phyloP scores from a whole-genome alignment of 1,140 invertebrate species.

The Hirudo medicinalis region DNA sequence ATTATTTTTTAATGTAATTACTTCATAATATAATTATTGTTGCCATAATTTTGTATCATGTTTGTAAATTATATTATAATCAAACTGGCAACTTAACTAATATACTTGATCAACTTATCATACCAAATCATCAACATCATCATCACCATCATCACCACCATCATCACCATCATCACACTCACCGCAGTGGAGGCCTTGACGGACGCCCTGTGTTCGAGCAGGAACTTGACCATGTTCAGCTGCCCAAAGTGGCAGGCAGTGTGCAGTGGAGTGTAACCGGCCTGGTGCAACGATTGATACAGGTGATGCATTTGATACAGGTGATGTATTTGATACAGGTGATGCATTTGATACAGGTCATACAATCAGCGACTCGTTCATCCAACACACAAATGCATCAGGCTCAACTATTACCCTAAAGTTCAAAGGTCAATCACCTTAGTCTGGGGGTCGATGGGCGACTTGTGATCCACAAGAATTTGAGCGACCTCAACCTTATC shows the following conservation, averaged over 20 bases:
- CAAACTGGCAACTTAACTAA: no score
- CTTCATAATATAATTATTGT: no score
- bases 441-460: slow-evolving; percentile 70
- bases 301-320: not conserved
- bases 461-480: slow-evolving; percentile 72
- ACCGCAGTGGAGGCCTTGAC: slow-evolving; percentile 45
- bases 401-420: not conserved
- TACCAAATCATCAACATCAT: no score
- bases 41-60: no score
- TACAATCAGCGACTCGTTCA: no score
- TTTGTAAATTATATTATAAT: no score
- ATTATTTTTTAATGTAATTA: no score
- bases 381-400: no score
- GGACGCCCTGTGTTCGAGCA: slow-evolving; percentile 61
- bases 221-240: slow-evolving; percentile 82
- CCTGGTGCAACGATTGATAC: slow-evolving; percentile 52
- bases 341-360: no score
- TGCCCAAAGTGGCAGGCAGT: slow-evolving; percentile 96
- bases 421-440: slow-evolving; percentile 8
- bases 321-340: not conserved
- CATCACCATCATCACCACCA: no score
- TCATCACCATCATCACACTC: slow-evolving; percentile 33
- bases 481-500: slow-evolving; percentile 84
- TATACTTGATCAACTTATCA: no score
- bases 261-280: slow-evolving; percentile 91